Base-by-base conservation (phyloP, 2,797 vertebrate species). In the Trachurus trachurus region DNA sequence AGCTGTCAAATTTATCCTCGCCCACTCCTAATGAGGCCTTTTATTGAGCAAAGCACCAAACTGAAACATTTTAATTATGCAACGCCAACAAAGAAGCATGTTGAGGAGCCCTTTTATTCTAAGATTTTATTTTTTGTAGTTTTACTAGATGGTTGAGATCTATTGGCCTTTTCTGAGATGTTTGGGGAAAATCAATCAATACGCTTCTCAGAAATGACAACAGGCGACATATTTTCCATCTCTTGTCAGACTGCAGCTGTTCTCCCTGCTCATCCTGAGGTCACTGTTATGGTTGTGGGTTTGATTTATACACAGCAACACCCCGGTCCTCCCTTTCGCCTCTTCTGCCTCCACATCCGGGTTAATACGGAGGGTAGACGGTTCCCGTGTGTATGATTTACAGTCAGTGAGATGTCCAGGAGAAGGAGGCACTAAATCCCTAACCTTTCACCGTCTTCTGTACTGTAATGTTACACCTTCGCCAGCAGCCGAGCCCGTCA, bases 281-380 rank as follows among this genome's bases (percentile, higher is more conserved):
- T 61, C n/a, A 34, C 15, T 7, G 61, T 29, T 45, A 10, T 12
- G 22, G n/a, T 15, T 37, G 21, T 50, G 54, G 6, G 19, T 45
- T 47, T 16, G 62, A 74, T 70, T 76, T 69, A 67, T 74, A 63
- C 19, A 6, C 62, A 12, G 31, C 56, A 39, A 45, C 45, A n/a
- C 49, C 42, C 22, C 1, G 4, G 21, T 56, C 66, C 44, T 13
- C 44, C 40, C 26, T 29, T 52, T 16, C 50, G 16, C 67, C 56
- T 61, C 37, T 17, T 5, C 44, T 42, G 2, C 26, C 42, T 57
- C 44, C 47, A 73, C 16, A 61, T 68, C 29, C 54, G 31, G 49
- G 26, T 37, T 37, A 47, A 64, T 50, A 57, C 59, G n/a, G 29
- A 60, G 16, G 21, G 17, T n/a, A 37, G 58, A 71, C 19, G 54